Evolutionary conservation across 1,140 invertebrate genomes (phyloP), one percentile per base, ranked within the genome.

Genomic region (Wiebesia pumilae): DNA sequence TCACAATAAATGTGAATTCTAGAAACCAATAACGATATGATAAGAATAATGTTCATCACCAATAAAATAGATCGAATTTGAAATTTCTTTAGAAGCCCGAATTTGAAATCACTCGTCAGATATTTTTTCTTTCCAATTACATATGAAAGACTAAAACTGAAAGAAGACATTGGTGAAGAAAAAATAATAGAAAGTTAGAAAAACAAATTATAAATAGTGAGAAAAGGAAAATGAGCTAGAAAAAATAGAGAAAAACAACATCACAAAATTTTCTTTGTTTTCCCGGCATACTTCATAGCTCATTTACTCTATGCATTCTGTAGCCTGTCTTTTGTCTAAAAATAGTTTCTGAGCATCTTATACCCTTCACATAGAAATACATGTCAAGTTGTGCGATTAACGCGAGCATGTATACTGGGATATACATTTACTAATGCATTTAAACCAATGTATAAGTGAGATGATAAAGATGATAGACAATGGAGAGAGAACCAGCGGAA

Each of bases 331-430:
- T n/a, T n/a, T n/a, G n/a, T n/a, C n/a, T n/a, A n/a, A n/a, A 92
- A 92, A 92, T 92, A 92, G 91, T 89, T 71, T 71, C 71, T 78
- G 67, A 38, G 33, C 30, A 24, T 51, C 75, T 51, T 30, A n/a
- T 54, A 82, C 81, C 88, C 89, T 88, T 90, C 90, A 84, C 86
- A 87, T 80, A 88, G 84, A 89, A 91, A 92, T 92, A 91, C 90
- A 90, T 92, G 90, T 91, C 91, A 92, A 92, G 90, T 91, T 88
- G 87, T 80, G 86, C 89, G 88, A 92, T 90, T 88, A 91, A 88
- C 88, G 83, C 47, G 47, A 24, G 12, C n/a, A 81, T 30, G 10
- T 19, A n/a, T 19, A 71, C 3, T 35, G 7, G 67, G 33, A 71
- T 38, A 19, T 71, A 71, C 30, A n/a, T n/a, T n/a, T n/a, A n/a